These are phyloP conservation scores for Liposcelis brunnea DNA, from an alignment of 2,888 invertebrate species.

Conservation along the genomic window DNA sequence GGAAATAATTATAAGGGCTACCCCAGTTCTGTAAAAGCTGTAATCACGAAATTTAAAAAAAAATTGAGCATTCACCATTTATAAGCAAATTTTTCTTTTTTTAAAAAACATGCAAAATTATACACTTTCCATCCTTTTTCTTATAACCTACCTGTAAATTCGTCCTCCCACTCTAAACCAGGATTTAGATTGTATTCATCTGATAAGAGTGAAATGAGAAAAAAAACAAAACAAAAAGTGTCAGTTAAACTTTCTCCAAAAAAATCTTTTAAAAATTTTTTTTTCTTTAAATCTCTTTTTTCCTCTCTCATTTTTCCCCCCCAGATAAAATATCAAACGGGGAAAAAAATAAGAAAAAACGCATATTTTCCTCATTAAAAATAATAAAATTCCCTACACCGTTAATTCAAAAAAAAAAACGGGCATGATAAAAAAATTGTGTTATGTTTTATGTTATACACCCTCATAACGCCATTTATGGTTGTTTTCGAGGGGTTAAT, in stretches of 20 bases:
- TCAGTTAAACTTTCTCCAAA: slow-evolving; percentile 7
- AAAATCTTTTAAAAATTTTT: not conserved
- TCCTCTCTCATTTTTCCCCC: not conserved
- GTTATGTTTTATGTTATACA: slow-evolving; percentile 12
- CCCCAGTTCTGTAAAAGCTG: too few relatives aligned
- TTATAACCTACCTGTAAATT: slow-evolving; percentile 88
- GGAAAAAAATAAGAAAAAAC: not conserved
- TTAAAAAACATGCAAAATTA: too few relatives aligned
- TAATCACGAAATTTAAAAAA: slow-evolving; percentile 17
- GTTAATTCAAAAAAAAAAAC: slow-evolving; percentile 1
- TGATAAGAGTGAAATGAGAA: slow-evolving; percentile 45
- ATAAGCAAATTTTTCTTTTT: too few relatives aligned
- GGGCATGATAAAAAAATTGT: not conserved
- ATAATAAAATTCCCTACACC: slow-evolving; percentile 8
- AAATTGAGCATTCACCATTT: slow-evolving; percentile 12
- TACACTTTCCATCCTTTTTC: too few relatives aligned
- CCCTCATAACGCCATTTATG: slow-evolving; percentile 15
- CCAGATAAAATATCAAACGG: too few relatives aligned
- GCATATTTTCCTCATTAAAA: slow-evolving; percentile 8
- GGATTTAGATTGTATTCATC: slow-evolving; percentile 99
- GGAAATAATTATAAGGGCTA: too few relatives aligned
- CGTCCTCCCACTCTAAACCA: slow-evolving; percentile 99
- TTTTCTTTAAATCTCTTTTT: not conserved
- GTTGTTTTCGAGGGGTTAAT: not conserved
- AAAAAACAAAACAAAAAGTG: slow-evolving; percentile 26